A percentile compares a stretch with the other conserved stretches of the same genome.
These are phyloP conservation scores for Paedocypris sp. DNA, from an alignment of 2,113 vertebrate genomes.

Conservation along the genomic window DNA sequence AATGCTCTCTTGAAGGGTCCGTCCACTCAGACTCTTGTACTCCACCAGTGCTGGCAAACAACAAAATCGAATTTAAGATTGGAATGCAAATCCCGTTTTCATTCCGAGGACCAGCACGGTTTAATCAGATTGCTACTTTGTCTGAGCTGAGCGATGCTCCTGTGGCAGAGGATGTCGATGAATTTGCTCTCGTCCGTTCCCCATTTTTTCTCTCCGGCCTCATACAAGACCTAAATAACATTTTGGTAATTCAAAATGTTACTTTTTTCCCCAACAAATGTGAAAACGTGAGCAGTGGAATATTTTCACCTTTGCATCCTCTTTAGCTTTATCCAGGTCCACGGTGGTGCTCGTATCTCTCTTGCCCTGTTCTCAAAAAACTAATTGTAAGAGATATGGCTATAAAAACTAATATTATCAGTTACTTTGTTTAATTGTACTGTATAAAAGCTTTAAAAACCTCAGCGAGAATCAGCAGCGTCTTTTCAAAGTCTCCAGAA, in stretches of 20 bases:
- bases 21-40: conserved; percentile 73
- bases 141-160: conserved; percentile 68
- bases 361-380: conserved; percentile 52
- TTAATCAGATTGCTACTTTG: conserved; percentile 65
- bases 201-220: conserved; percentile 75
- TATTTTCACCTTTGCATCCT: conserved; percentile 62
- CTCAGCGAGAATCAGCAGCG: conserved; percentile 69
- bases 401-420: neutral
- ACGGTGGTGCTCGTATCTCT: conserved; percentile 61
- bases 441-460: conserved; percentile 46
- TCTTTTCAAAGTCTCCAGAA: conserved; percentile 68
- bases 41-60: conserved; percentile 65
- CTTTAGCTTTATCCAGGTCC: conserved; percentile 63
- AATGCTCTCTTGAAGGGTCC: conserved; percentile 76
- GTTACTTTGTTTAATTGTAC: too few species aligned
- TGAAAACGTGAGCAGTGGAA: neutral
- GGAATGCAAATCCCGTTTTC: too few species aligned
- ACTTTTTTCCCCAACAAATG: too few species aligned
- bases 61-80: neutral
- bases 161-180: conserved; percentile 66
- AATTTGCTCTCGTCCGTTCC: conserved; percentile 72
- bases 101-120: too few species aligned
- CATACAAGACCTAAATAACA: conserved; percentile 57
- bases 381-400: neutral
- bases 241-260: too few species aligned